A percentile compares a stretch with the other conserved stretches of the same genome.
Conservation (phyloP, 2,797 vertebrate species). For the Triplophysa bombifrons region DNA sequence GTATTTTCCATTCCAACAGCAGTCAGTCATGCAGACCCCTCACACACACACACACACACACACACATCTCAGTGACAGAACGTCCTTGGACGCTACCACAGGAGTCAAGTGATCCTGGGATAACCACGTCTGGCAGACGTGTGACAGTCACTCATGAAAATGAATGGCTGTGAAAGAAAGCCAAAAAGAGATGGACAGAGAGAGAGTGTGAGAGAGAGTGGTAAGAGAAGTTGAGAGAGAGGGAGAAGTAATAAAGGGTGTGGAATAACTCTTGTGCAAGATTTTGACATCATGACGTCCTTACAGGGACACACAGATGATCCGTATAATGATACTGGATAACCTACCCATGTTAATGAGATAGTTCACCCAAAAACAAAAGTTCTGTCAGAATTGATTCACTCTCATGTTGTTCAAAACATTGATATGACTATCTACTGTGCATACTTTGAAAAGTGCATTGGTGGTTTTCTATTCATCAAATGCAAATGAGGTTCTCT, state of each 20-base stretch:
- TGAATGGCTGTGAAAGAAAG: conserved; percentile 25
- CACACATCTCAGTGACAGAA: conserved; percentile 38
- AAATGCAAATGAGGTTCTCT: no score
- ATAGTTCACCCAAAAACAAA: no score
- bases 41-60: conserved; percentile 27
- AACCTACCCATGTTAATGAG: no score
- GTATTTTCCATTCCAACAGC: conserved; percentile 55
- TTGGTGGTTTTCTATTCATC: no score
- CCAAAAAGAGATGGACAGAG: conserved; percentile 3
- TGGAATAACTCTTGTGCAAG: conserved; percentile 19
- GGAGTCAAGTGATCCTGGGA: conserved; percentile 53
- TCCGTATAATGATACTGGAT: neutral
- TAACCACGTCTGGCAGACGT: conserved; percentile 43
- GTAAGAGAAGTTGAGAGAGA: neutral
- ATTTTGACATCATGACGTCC: conserved; percentile 38
- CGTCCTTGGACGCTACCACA: conserved; percentile 50
- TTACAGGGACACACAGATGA: conserved; percentile 19
- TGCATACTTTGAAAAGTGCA: no score
- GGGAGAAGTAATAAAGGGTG: neutral
- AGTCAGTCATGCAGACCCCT: conserved; percentile 21
- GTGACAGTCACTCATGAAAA: conserved; percentile 41
- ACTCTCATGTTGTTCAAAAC: no score
- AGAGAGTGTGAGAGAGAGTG: neutral
- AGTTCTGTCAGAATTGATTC: no score
- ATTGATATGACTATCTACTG: no score